A percentile compares a stretch with the other conserved stretches of the same genome.
Evolutionary conservation across 2,113 vertebrate species (phyloP).

Genomic region (Myiozetetes cayanensis): DNA sequence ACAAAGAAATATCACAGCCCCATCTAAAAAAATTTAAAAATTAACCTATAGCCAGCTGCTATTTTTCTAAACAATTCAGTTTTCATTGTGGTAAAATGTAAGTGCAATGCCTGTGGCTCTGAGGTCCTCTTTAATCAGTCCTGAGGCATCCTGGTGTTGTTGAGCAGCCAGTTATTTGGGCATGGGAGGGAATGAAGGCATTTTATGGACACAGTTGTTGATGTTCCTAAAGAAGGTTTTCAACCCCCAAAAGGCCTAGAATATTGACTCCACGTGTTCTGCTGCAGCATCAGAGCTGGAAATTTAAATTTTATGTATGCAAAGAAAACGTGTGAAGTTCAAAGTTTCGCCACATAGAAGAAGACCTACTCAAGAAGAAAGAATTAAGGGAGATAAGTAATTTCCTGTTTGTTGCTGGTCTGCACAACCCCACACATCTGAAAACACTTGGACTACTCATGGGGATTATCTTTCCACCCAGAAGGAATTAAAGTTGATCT

Average conservation of each 20-base stretch:
- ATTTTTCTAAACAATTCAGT: neutral
- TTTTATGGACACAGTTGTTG: neutral
- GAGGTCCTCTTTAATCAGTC: neutral
- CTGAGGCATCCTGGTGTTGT: neutral
- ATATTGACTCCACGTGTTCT: neutral
- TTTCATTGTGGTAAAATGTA: neutral
- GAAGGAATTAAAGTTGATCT: neutral
- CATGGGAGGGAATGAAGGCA: neutral
- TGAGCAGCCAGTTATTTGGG: neutral
- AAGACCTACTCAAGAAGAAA: neutral
- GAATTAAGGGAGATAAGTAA: neutral
- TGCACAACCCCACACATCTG: neutral
- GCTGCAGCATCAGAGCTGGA: neutral
- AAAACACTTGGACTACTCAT: neutral
- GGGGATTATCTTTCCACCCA: neutral
- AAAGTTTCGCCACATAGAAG: neutral
- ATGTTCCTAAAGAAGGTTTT: neutral
- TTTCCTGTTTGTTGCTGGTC: slow-evolving; percentile 25
- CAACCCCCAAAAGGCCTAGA: neutral
- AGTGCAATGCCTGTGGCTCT: neutral
- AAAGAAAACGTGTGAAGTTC: neutral
- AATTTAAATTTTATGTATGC: neutral
- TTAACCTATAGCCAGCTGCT: neutral
- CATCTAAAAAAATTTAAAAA: neutral
- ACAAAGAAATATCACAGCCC: neutral